Percentiles rank a stretch among this genome's conserved stretches.
These are phyloP conservation scores for Augochlora pura DNA, from an alignment of 1,140 invertebrate species.

Conservation along the genomic window DNA sequence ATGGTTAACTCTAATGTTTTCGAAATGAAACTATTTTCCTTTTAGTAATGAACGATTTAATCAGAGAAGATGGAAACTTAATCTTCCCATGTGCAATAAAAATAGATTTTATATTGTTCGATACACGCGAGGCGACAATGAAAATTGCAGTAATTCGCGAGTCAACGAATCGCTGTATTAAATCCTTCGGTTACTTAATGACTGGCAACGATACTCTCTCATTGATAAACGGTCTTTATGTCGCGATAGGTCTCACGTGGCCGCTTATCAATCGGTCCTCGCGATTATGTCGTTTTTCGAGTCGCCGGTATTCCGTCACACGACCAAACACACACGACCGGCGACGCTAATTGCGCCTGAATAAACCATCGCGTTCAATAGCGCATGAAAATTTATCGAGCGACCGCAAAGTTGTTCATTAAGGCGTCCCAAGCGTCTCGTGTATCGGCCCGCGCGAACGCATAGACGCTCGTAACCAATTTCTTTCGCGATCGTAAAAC, in stretches of 20 bases:
- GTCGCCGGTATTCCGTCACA: neutral
- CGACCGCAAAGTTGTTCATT: neutral
- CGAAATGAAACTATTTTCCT: too few relatives aligned
- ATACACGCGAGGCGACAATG: too few relatives aligned
- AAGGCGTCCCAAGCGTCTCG: neutral
- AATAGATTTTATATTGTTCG: too few relatives aligned
- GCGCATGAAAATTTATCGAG: slow-evolving; percentile 35
- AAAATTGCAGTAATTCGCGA: too few relatives aligned
- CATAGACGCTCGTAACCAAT: neutral
- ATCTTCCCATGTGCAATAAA: too few relatives aligned
- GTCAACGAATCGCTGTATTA: too few relatives aligned
- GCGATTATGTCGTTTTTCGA: slow-evolving; percentile 16
- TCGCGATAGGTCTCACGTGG: neutral
- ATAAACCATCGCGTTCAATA: slow-evolving; percentile 19
- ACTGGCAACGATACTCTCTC: neutral
- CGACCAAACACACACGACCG: neutral
- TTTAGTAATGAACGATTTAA: too few relatives aligned
- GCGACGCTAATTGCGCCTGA: slow-evolving; percentile 8
- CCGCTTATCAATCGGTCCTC: slow-evolving; percentile 15
- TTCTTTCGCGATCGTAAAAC: neutral
- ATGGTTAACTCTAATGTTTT: too few relatives aligned
- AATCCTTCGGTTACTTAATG: too few relatives aligned
- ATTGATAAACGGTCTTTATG: slow-evolving; percentile 3
- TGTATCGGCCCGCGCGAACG: neutral
- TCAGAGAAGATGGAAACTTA: too few relatives aligned